Percentiles rank a stretch among this genome's conserved stretches.
Conservation (phyloP, 1,140 invertebrate species). For the Pararge aegeria region DNA sequence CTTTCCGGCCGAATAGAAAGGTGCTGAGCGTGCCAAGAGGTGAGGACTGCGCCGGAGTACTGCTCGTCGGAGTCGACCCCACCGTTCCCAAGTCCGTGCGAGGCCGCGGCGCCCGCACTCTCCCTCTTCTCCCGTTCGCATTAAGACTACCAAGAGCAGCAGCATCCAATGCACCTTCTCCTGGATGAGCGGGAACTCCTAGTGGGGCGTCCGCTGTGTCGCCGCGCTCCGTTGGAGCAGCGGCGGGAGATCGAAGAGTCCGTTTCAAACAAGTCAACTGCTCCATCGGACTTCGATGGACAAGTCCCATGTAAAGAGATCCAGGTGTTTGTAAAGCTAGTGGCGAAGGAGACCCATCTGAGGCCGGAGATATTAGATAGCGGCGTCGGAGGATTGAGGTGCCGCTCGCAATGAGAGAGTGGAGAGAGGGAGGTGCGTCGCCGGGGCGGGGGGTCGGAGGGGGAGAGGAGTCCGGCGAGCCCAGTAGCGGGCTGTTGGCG, state of each 20-base stretch:
- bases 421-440: conserved; percentile 80
- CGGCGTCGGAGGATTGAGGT: conserved; percentile 87
- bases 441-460: conserved; percentile 92
- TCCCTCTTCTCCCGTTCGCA: conserved; percentile 45
- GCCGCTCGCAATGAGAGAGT: conserved; percentile 85
- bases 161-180: conserved; percentile 76
- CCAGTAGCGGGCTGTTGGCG: conserved; percentile 77
- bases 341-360: conserved; percentile 77
- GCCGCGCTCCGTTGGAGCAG: conserved; percentile 47
- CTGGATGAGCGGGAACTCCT: conserved; percentile 80
- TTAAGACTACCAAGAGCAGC: conserved; percentile 38
- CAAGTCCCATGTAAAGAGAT: conserved; percentile 79
- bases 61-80: conserved; percentile 66
- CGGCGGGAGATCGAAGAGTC: conserved; percentile 72
- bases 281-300: conserved; percentile 86
- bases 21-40: conserved; percentile 88
- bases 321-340: conserved; percentile 81
- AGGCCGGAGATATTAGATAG: conserved; percentile 68
- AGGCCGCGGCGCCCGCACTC: conserved; percentile 63
- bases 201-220: conserved; percentile 55
- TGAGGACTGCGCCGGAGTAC: conserved; percentile 72
- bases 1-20: conserved; percentile 90
- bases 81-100: conserved; percentile 69
- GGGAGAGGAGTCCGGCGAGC: conserved; percentile 84
- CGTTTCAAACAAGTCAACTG: conserved; percentile 87